A percentile compares a stretch with the other conserved stretches of the same genome.
phyloP scores from a whole-genome alignment of 2,113 vertebrate species.

The Hippolais icterina region DNA sequence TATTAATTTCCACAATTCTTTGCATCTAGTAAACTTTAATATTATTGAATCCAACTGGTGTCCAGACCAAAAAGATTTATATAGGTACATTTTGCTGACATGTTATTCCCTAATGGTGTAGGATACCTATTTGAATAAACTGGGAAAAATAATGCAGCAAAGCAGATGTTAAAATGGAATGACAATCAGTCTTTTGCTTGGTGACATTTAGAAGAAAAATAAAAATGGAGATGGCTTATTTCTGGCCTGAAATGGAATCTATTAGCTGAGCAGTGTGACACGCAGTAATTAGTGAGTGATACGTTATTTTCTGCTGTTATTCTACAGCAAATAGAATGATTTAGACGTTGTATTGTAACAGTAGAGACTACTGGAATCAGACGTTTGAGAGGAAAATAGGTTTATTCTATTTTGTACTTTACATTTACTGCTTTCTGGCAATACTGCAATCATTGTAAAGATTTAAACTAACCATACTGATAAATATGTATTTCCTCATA shows the following conservation, averaged over 20 bases:
- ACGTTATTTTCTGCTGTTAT: not conserved
- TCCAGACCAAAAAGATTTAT: not conserved
- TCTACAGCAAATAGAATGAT: not conserved
- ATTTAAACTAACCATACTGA: not conserved
- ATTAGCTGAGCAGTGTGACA: not conserved
- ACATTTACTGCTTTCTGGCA: not conserved
- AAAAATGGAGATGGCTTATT: not conserved
- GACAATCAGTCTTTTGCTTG: not conserved
- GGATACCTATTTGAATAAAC: not conserved
- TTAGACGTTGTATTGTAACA: not conserved
- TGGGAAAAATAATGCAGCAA: not conserved
- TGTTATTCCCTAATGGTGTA: not conserved
- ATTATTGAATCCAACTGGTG: not conserved
- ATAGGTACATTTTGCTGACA: not conserved
- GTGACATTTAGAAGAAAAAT: slow-evolving; percentile 14
- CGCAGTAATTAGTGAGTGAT: not conserved
- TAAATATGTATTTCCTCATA: not conserved
- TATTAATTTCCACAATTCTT: not conserved
- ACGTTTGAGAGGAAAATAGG: not conserved
- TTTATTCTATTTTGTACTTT: not conserved
- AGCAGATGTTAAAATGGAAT: not conserved
- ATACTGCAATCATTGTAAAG: not conserved
- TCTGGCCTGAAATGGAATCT: not conserved
- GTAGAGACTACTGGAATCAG: not conserved
- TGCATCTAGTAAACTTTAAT: not conserved